Percentiles rank a stretch among this genome's conserved stretches.
phyloP scores from a whole-genome alignment of 2,113 vertebrate species.

The Phoxinus phoxinus region DNA sequence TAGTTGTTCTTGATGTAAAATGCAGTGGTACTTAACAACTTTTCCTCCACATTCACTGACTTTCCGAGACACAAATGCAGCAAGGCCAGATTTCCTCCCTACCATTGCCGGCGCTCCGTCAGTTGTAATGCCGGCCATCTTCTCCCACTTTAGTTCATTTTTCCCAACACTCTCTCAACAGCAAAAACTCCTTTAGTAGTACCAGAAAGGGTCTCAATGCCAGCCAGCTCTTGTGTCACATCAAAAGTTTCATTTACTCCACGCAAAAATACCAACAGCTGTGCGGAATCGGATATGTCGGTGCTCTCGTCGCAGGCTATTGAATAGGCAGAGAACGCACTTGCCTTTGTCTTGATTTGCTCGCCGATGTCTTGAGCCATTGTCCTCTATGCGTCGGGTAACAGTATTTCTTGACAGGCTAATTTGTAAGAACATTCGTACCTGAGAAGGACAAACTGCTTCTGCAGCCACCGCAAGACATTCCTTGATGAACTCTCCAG shows the following conservation, averaged over 20 bases:
- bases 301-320: background rate
- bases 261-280: background rate
- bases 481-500: background rate
- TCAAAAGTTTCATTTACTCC: background rate
- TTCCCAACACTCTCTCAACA: background rate
- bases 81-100: constrained; percentile 17
- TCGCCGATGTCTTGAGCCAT: background rate
- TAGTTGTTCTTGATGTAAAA: background rate
- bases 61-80: background rate
- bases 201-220: background rate
- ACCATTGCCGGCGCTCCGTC: background rate
- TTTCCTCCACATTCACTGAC: background rate
- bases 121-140: constrained; percentile 7
- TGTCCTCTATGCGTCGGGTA: background rate
- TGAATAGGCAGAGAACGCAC: background rate
- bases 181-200: background rate
- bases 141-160: background rate
- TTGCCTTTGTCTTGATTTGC: background rate
- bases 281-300: background rate
- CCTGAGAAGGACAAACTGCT: background rate
- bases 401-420: background rate
- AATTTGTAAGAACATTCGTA: background rate
- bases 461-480: background rate
- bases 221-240: constrained; percentile 6
- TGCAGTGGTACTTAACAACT: background rate